A percentile compares a stretch with the other conserved stretches of the same genome.
Conservation (phyloP, 2,797 vertebrate genomes). For the Octomys mimax region DNA sequence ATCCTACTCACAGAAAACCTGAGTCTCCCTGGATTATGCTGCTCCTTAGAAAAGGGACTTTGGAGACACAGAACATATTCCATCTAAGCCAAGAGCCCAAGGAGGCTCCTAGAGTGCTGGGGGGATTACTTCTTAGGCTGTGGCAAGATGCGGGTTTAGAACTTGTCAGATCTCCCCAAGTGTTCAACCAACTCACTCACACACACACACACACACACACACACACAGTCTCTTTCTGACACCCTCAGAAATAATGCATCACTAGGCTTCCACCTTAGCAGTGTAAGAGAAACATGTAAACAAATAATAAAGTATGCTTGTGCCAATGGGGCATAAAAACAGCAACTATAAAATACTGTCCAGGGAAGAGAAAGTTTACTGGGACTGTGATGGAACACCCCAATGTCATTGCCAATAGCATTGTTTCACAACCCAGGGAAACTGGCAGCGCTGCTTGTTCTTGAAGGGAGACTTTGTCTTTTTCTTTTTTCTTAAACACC, state of each 20-base stretch:
- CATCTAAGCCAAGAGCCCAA: background rate
- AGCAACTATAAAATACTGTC: slow-evolving; percentile 75
- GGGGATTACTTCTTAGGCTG: background rate
- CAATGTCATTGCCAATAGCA: slow-evolving; percentile 64
- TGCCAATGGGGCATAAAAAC: slow-evolving; percentile 63
- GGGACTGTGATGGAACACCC: slow-evolving; percentile 67
- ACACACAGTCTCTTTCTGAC: too few relatives aligned
- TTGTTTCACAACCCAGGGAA: slow-evolving; percentile 60
- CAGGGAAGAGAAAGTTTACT: slow-evolving; percentile 66
- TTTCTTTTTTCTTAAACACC: slow-evolving; percentile 59
- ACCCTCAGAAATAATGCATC: background rate
- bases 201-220: background rate
- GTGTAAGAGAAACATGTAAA: slow-evolving; percentile 72
- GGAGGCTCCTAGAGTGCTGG: background rate
- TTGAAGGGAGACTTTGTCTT: slow-evolving; percentile 58
- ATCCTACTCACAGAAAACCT: background rate
- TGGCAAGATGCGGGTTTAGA: background rate
- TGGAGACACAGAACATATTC: background rate
- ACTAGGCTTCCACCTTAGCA: slow-evolving; percentile 51
- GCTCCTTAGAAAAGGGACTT: background rate
- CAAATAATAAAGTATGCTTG: slow-evolving; percentile 80
- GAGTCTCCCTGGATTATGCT: background rate
- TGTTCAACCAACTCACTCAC: background rate
- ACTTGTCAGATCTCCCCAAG: background rate
- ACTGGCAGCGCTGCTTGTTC: slow-evolving; percentile 51